These are phyloP conservation scores for Pristionchus fissidentatus DNA, from an alignment of 2,888 invertebrate genomes.

Conservation along the genomic window DNA sequence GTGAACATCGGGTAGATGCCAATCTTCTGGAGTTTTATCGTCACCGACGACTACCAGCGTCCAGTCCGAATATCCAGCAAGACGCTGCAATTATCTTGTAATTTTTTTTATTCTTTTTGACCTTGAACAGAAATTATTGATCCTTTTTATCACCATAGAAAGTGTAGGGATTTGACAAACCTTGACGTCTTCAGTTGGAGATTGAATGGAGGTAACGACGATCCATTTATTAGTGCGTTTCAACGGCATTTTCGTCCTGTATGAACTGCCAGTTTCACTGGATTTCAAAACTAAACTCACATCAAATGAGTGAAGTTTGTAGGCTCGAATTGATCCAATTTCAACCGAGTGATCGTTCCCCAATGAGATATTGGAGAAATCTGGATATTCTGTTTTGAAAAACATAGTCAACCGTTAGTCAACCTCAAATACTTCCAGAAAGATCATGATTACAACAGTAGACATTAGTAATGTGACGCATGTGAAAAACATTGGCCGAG, in stretches of 20 bases:
- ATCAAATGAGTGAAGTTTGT: neutral
- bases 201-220: conserved; percentile 50
- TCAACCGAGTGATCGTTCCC: neutral
- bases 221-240: conserved; percentile 51
- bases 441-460: neutral
- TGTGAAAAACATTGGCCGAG: neutral
- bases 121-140: neutral
- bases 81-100: conserved; percentile 18
- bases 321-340: neutral
- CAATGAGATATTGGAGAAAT: neutral
- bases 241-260: neutral
- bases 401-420: neutral
- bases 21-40: conserved; percentile 51
- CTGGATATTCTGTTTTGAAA: neutral
- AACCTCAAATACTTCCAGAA: neutral
- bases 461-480: neutral
- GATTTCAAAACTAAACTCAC: neutral
- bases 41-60: conserved; percentile 54
- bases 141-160: neutral
- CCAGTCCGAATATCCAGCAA: conserved; percentile 49
- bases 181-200: conserved; percentile 55
- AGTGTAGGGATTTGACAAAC: neutral
- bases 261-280: neutral
- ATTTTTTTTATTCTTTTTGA: neutral
- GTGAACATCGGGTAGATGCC: conserved; percentile 50